A percentile compares a stretch with the other conserved stretches of the same genome.
Evolutionary conservation across 2,888 invertebrate genomes (phyloP).

Genomic region (Sclerodermus sp.): DNA sequence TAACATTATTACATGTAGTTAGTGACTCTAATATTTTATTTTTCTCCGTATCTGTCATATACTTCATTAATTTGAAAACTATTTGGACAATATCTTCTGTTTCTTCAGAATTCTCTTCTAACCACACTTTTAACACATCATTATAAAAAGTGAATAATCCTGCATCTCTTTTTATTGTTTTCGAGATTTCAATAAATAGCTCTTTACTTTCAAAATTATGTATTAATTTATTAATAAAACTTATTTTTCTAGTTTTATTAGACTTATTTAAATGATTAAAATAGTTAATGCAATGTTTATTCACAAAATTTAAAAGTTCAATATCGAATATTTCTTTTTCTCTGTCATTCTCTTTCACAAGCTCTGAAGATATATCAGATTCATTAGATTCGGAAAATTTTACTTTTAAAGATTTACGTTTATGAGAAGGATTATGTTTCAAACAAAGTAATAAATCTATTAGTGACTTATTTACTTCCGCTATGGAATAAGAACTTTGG

Average conservation of each 20-base stretch:
- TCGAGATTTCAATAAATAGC: constrained; percentile 60
- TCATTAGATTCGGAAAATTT: constrained; percentile 58
- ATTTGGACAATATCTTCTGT: constrained; percentile 65
- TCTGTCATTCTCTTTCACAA: constrained; percentile 18
- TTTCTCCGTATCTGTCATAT: constrained; percentile 62
- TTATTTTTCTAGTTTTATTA: constrained; percentile 56
- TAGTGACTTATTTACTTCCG: constrained; percentile 44
- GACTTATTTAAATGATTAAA: constrained; percentile 61
- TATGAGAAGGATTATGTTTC: constrained; percentile 56
- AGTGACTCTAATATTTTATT: constrained; percentile 62
- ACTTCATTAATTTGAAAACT: constrained; percentile 64
- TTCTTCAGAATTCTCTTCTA: constrained; percentile 60
- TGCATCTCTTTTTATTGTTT: constrained; percentile 39
- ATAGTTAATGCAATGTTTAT: constrained; percentile 61
- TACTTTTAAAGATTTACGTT: constrained; percentile 60
- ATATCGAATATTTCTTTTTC: constrained; percentile 54
- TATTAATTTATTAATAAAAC: constrained; percentile 62
- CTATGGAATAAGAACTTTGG: constrained; percentile 14
- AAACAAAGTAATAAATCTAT: constrained; percentile 59
- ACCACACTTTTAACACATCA: constrained; percentile 58
- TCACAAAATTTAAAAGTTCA: constrained; percentile 59
- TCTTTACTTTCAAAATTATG: constrained; percentile 62
- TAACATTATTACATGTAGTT: constrained; percentile 51
- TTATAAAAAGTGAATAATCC: constrained; percentile 54
- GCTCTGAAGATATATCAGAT: constrained; percentile 20